These are phyloP conservation scores for Mustela lutreola DNA, from an alignment of 2,113 vertebrate species.

Conservation along the genomic window DNA sequence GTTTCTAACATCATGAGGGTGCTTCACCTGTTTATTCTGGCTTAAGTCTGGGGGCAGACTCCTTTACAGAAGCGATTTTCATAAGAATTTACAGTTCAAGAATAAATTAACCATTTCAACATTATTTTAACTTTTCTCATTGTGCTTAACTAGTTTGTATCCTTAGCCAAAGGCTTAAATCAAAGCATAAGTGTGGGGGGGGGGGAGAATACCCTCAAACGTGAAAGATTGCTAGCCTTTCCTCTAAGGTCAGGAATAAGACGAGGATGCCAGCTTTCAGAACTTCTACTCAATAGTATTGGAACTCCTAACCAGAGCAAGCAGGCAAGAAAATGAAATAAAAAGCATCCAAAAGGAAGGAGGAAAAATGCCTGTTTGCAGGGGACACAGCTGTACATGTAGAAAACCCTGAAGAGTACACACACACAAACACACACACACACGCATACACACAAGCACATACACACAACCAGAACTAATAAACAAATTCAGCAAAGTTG, in stretches of 20 bases:
- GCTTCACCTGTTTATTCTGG: background rate
- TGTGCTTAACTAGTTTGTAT: background rate
- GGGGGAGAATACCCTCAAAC: background rate
- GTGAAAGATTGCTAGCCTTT: background rate
- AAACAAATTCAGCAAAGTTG: background rate
- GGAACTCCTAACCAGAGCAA: background rate
- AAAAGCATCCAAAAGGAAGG: background rate
- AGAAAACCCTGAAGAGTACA: background rate
- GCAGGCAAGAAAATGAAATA: background rate
- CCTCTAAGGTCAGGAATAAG: background rate
- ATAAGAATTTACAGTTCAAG: background rate
- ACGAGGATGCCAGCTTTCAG: background rate
- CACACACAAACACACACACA: background rate
- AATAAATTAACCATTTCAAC: background rate
- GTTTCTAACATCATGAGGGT: background rate
- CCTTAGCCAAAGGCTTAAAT: background rate
- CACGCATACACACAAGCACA: no score
- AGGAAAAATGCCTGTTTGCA: background rate
- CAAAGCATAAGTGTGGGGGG: background rate
- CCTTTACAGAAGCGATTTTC: background rate
- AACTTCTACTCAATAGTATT: background rate
- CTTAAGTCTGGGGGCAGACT: background rate
- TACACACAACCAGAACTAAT: background rate
- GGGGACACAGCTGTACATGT: background rate
- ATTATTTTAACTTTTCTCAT: background rate